A percentile compares a stretch with the other conserved stretches of the same genome.
Conservation (phyloP, 2,888 invertebrate genomes). For the Latrodectus hesperus region DNA sequence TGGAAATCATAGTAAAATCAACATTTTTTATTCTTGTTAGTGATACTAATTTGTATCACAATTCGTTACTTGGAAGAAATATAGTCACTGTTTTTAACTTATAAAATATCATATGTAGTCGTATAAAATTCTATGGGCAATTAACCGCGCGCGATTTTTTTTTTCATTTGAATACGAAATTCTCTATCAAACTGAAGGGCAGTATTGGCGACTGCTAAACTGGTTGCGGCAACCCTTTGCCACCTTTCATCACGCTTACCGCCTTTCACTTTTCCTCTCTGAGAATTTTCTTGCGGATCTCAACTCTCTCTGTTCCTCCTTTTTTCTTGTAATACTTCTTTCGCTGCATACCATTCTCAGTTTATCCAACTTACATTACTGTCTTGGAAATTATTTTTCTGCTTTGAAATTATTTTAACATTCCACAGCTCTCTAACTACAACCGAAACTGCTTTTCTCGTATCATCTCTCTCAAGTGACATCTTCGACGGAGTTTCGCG, state of each 20-base stretch:
- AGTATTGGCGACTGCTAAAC: conserved; percentile 48
- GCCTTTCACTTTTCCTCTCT: conserved; percentile 64
- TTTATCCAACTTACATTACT: neutral
- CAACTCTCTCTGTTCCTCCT: conserved; percentile 36
- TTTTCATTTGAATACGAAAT: neutral
- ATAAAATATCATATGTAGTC: neutral
- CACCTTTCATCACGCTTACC: conserved; percentile 32
- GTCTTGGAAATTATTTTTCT: neutral
- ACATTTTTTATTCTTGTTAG: no score
- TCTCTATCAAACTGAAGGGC: conserved; percentile 26
- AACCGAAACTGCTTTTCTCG: no score
- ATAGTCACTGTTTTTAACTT: neutral
- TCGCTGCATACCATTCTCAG: neutral
- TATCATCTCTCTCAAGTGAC: no score
- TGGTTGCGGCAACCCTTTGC: conserved; percentile 45
- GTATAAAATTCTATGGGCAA: conserved; percentile 9
- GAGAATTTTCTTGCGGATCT: conserved; percentile 66
- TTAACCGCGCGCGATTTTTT: neutral
- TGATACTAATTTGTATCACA: no score
- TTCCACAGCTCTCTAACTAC: no score
- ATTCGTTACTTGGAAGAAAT: no score
- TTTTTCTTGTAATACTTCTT: conserved; percentile 20
- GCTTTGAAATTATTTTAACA: neutral
- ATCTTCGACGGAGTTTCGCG: no score
- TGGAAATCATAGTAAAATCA: no score